Conservation (phyloP, 2,888 invertebrate species). For the Ashinkailepas kermadecensis region DNA sequence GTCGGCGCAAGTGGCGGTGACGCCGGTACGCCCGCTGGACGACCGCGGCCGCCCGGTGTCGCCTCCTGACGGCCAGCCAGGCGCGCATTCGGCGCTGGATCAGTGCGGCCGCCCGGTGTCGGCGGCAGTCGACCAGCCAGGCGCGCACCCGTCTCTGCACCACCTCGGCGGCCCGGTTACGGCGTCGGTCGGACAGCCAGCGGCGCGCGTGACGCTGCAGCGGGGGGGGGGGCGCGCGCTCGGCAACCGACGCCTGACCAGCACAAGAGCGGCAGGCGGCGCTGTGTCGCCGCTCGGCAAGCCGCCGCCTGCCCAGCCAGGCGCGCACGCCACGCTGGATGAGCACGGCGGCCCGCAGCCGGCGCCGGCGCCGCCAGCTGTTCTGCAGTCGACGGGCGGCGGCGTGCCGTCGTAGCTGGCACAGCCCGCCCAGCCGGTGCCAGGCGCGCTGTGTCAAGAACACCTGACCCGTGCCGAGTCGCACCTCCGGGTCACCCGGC, state of each 20-base stretch:
- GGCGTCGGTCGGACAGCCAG: background rate
- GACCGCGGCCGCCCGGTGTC: background rate
- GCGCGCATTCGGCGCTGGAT: background rate
- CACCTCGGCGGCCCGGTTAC: background rate
- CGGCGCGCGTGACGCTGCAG: background rate
- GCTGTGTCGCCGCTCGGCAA: background rate
- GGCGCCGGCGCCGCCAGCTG: background rate
- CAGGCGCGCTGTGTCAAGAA: constrained; percentile 6
- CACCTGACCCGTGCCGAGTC: background rate
- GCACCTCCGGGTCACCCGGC: background rate
- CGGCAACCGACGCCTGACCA: too few relatives aligned
- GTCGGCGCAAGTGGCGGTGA: background rate
- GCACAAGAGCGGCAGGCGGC: too few relatives aligned
- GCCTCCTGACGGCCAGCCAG: too few relatives aligned
- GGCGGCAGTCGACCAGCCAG: background rate
- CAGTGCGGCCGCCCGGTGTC: background rate
- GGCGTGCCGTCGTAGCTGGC: background rate
- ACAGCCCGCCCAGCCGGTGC: background rate
- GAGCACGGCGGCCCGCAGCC: background rate
- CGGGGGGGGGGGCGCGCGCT: too few relatives aligned
- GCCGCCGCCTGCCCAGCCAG: background rate
- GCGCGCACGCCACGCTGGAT: background rate
- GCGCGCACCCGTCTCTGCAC: background rate
- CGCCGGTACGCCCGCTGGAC: constrained; percentile 3
- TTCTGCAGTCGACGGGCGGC: background rate